phyloP scores from a whole-genome alignment of 2,113 vertebrate genomes.

The Suncus etruscus region DNA sequence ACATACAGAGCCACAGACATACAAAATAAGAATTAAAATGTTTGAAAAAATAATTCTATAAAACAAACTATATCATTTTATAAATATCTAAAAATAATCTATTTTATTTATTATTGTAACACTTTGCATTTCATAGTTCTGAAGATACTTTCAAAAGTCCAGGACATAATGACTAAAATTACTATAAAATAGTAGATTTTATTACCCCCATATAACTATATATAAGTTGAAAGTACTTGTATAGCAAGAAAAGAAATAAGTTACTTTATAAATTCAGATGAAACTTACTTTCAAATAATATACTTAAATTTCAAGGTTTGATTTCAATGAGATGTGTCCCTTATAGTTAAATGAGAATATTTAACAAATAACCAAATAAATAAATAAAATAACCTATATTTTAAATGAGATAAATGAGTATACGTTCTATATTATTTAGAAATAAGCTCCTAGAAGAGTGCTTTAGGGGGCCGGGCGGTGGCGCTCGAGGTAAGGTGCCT shows the following conservation, averaged over 20 bases:
- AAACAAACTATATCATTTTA: neutral
- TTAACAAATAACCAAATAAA: too few species aligned
- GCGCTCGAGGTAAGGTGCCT: too few species aligned
- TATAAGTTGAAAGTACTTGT: neutral
- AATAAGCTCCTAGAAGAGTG: too few species aligned
- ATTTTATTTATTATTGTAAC: neutral
- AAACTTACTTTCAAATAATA: neutral
- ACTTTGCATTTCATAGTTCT: neutral
- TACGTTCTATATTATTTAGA: too few species aligned
- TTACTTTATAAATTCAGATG: neutral
- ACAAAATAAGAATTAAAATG: conserved; percentile 15
- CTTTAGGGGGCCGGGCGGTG: too few species aligned
- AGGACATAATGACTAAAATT: neutral
- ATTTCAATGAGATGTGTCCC: too few species aligned
- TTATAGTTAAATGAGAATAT: too few species aligned
- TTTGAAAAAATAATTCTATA: neutral
- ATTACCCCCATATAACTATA: neutral
- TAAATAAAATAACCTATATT: too few species aligned
- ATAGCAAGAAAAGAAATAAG: neutral
- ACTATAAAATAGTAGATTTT: neutral
- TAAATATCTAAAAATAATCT: neutral
- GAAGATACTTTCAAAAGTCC: neutral
- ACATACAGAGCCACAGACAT: neutral
- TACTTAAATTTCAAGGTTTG: neutral
- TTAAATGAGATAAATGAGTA: too few species aligned